Evolutionary conservation across 2,113 vertebrate genomes (phyloP).

Genomic region (Rattus norvegicus): GRCr8 NC_086021.1:43145501-43146000

Average conservation of each 20-base stretch:
- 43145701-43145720: neutral
- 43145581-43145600: neutral
- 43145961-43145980: neutral
- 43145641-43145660: neutral
- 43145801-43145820: neutral
- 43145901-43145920: neutral
- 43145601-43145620: neutral
- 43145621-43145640: neutral
- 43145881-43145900: neutral
- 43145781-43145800: neutral
- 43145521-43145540: too few species aligned
- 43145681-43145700: neutral
- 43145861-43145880: neutral
- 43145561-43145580: too few species aligned
- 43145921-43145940: conserved; percentile 3
- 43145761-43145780: neutral
- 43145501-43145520: too few species aligned
- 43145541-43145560: too few species aligned
- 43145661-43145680: neutral
- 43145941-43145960: neutral
- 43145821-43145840: neutral
- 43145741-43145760: neutral
- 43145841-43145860: neutral
- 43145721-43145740: neutral
- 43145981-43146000: neutral